phyloP scores from a whole-genome alignment of 1,140 invertebrate species.

The Helicoverpa zea region DNA sequence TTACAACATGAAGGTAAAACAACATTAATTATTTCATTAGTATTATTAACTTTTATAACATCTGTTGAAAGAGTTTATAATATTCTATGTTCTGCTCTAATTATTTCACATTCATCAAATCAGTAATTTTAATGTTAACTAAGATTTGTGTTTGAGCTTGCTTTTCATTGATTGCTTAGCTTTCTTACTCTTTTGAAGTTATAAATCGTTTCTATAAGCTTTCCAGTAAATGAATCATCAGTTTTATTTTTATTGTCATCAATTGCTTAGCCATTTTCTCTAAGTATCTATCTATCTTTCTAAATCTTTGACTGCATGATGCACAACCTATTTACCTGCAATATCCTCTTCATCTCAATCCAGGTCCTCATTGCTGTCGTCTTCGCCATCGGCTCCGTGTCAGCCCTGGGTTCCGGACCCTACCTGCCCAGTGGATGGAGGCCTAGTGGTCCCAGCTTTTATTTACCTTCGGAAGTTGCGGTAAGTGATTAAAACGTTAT shows the following conservation, averaged over 20 bases:
- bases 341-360: slow-evolving; percentile 6
- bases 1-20: slow-evolving; percentile 44
- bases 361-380: slow-evolving; percentile 67
- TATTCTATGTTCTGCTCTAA: slow-evolving; percentile 3
- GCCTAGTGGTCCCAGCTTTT: slow-evolving; percentile 78
- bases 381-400: slow-evolving; percentile 61
- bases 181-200: neutral
- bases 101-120: neutral
- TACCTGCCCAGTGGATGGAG: slow-evolving; percentile 79
- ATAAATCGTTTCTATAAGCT: neutral
- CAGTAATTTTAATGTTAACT: neutral
- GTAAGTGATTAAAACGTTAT: no score
- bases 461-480: slow-evolving; percentile 70
- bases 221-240: neutral
- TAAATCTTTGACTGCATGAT: no score
- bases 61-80: neutral
- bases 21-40: neutral
- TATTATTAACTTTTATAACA: neutral
- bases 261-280: neutral
- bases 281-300: no score
- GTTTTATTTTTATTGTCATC: no score
- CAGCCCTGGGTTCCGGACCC: slow-evolving; percentile 72
- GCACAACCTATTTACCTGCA: neutral
- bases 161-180: no score
- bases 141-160: no score